A percentile compares a stretch with the other conserved stretches of the same genome.
Evolutionary conservation across 2,113 vertebrate species (phyloP).

Genomic region (Rhabdornis inornatus): DNA sequence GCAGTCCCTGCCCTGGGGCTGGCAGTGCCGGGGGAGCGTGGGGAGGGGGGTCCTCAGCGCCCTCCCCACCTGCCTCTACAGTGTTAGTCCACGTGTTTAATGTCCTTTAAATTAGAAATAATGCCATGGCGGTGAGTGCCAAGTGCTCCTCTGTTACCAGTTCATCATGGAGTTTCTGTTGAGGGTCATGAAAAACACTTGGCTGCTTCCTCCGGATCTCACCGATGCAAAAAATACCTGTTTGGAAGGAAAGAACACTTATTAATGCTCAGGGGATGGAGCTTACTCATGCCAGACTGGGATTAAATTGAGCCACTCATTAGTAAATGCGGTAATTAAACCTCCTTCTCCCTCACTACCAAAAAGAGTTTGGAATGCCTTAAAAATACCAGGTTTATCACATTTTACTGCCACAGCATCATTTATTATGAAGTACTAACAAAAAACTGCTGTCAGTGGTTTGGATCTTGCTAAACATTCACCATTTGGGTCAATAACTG

Average conservation of each 20-base stretch:
- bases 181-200: slow-evolving; percentile 99
- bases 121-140: slow-evolving; percentile 76
- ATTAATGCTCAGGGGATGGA: background rate
- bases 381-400: background rate
- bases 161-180: slow-evolving; percentile 99
- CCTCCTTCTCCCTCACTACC: background rate
- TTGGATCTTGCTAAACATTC: background rate
- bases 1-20: slow-evolving; percentile 65
- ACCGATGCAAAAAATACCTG: slow-evolving; percentile 99
- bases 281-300: background rate
- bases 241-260: background rate
- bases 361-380: background rate
- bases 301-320: background rate
- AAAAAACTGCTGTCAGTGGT: background rate
- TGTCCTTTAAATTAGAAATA: slow-evolving; percentile 79
- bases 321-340: background rate
- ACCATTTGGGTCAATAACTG: background rate
- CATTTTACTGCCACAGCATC: background rate
- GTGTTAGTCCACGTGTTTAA: slow-evolving; percentile 74
- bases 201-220: slow-evolving; percentile 97
- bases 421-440: background rate
- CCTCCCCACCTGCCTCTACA: slow-evolving; percentile 75
- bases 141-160: slow-evolving; percentile 87
- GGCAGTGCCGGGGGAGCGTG: slow-evolving; percentile 31
- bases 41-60: slow-evolving; percentile 60